Base-by-base conservation (phyloP, 2,797 vertebrate genomes). In the Eremophila alpestris region DNA sequence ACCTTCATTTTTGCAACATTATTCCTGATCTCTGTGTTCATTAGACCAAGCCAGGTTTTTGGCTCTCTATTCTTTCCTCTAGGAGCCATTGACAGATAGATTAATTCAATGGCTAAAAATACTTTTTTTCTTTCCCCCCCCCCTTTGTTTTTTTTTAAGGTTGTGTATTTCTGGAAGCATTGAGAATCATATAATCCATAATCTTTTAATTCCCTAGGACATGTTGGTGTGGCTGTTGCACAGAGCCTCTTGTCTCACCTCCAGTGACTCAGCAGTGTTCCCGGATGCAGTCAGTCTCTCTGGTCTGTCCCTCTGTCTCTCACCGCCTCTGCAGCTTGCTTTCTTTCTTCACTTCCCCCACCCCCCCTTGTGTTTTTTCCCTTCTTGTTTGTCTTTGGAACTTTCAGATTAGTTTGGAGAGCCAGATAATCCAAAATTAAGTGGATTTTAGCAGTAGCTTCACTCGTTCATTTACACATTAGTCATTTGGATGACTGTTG, bases 351-450 rank as follows among this genome's bases (percentile, higher is more conserved):
- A 5, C 45, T 51, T 16, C n/a, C 16, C 56, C 10, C 11, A 38
- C 38, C 17, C 0, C 10, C 2, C n/a, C 27, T 29, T 67, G 15
- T 52, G 23, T 49, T 82, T 86, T 74, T 80, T 54, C 8, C n/a
- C 11, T 26, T 58, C 52, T 75, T 68, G 36, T 71, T 92, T 89
- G 60, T 87, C 84, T 60, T 79, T 30, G 65, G 40, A 84, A 80
- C n/a, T 76, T 81, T 93, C 43, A 79, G 67, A 74, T 77, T 63
- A 64, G 32, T 93, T 95, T 92, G 79, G 52, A 83, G 69, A 76
- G 38, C 32, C 63, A 68, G 73, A 83, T 91, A 90, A 77, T 91
- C 52, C 64, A 77, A 87, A 93, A 89, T 77, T 26, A 95, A 91
- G 76, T 91, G 79, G 46, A 83, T 89, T 89, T 92, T 70, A 94